Evolutionary conservation across 2,797 vertebrate genomes (phyloP).

Genomic region (Aplochiton taeniatus): DNA sequence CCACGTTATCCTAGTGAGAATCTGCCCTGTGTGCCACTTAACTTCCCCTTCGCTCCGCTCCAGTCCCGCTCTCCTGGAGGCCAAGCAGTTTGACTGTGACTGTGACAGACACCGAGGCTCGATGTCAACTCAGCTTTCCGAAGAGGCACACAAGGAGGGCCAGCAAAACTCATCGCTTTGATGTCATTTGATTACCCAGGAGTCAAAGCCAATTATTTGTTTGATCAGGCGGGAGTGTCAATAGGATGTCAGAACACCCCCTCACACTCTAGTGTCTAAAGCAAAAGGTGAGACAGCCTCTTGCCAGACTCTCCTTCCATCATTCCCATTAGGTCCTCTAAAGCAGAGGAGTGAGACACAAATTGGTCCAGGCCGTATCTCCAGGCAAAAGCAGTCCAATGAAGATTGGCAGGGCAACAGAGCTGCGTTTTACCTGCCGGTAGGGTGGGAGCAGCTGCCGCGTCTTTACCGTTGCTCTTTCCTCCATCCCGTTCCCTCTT

Average conservation of each 20-base stretch:
- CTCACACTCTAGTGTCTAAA: slow-evolving; percentile 42
- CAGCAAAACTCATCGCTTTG: slow-evolving; percentile 41
- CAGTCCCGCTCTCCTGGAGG: neutral
- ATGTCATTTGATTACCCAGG: slow-evolving; percentile 50
- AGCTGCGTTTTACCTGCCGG: slow-evolving; percentile 42
- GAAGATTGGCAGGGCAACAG: slow-evolving; percentile 39
- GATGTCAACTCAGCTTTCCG: neutral
- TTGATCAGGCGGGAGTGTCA: slow-evolving; percentile 48
- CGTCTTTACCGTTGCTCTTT: slow-evolving; percentile 22
- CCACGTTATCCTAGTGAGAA: too few species aligned
- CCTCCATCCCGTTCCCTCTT: slow-evolving; percentile 8
- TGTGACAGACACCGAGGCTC: too few species aligned
- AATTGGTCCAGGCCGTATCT: slow-evolving; percentile 37
- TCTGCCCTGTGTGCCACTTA: neutral
- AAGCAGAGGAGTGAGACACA: slow-evolving; percentile 32
- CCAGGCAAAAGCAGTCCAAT: slow-evolving; percentile 27
- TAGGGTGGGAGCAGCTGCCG: slow-evolving; percentile 4
- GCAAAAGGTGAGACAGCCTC: slow-evolving; percentile 39
- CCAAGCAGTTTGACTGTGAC: too few species aligned
- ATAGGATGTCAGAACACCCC: slow-evolving; percentile 37
- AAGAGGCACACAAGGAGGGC: neutral
- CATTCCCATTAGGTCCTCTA: slow-evolving; percentile 33
- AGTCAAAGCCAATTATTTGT: slow-evolving; percentile 63
- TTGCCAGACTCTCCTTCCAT: slow-evolving; percentile 10
- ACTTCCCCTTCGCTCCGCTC: neutral